Base-by-base conservation (phyloP, 2,797 vertebrate genomes). In the Hemitrygon akajei region DNA sequence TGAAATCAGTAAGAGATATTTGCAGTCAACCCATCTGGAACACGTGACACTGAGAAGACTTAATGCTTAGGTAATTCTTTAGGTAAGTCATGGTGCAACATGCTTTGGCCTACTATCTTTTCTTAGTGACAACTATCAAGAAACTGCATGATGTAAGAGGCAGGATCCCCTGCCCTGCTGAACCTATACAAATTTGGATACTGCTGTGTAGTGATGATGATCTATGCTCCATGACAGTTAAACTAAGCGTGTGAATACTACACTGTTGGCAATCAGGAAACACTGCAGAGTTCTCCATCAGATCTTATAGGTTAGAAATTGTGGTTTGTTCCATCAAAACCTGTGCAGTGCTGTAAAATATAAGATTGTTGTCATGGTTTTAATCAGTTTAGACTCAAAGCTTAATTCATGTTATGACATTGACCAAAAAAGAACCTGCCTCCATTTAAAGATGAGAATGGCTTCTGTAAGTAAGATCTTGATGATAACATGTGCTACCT, bases 21-120 rank as follows among this genome's bases (percentile, higher is more conserved):
- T 89, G 86, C 60, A 69, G 86, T 37, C 86, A 69, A 69, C 60
- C 37, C 69, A 60, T 89, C 86, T 69, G 60, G 86, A 89, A 37
- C n/a, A 34, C 69, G 63, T 69, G 60, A 89, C n/a, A 63, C 69
- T 34, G 3, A 89, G 60, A 34, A 66, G 86, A 89, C 37, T 89
- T 30, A 89, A 89, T 40, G 66, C n/a, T 66, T 69, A 66, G 86
- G 60, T 34, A 22, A 69, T 18, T 69, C 16, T 89, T 69, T 69
- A 89, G 86, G 63, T 89, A 63, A 69, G 63, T 34, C 69, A 60
- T n/a, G 47, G 69, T 66, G 60, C 63, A 37, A 37, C 22, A 60
- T 66, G n/a, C n/a, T 89, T 22, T 37, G 7, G 34, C 63, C 34
- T 20, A n/a, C 22, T 22, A 20, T 89, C 16, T 60, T 89, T 66